Base-by-base conservation (phyloP, 2,888 invertebrate genomes). In the Drosophila macrospina region DNA sequence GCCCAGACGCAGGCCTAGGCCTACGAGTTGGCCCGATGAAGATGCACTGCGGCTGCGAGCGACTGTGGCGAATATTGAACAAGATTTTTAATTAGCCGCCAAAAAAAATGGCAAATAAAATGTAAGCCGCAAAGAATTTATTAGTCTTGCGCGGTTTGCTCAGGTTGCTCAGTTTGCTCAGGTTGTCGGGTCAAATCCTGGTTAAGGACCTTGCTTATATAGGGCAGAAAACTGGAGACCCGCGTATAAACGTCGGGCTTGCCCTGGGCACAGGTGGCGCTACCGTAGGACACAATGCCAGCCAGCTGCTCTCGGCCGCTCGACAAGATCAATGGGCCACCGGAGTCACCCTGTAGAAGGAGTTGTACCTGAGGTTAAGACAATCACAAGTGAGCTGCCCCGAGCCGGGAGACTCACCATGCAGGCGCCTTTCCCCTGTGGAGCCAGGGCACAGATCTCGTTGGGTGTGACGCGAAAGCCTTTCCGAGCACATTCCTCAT, bases 221-320 rank as follows among this genome's bases (percentile, higher is more conserved):
- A 91, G 69, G 88, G 72, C 60, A 90, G 30, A 74, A 89, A 91
- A 54, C 86, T 90, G 44, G 92, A 91, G 15, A 92, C 90, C 60
- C 92, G 88, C 24, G 90, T 91, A 42, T 90, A 92, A 54, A 91
- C 92, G 82, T 92, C 92, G 3, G 92, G 91, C n/a, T 47, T 68
- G 42, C 91, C 90, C 55, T 87, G 84, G 51, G 91, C 91, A 69
- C 91, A 91, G 34, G 76, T 80, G 59, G 78, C 65, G 15, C 86
- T 81, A 60, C 92, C 92, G 60, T 92, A 92, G 0, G 92, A 92
- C 13, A 92, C 92, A 52, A 91, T 76, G 37, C 92, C 92, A 48
- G 91, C 90, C 45, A 91, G 78, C 7, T 88, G 87, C 11, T 78
- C 65, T 48, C 57, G 71, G 26, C 62, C 55, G n/a, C 72, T 79